Conservation (phyloP, 1,140 invertebrate species). For the Centruroides vittatus region DNA sequence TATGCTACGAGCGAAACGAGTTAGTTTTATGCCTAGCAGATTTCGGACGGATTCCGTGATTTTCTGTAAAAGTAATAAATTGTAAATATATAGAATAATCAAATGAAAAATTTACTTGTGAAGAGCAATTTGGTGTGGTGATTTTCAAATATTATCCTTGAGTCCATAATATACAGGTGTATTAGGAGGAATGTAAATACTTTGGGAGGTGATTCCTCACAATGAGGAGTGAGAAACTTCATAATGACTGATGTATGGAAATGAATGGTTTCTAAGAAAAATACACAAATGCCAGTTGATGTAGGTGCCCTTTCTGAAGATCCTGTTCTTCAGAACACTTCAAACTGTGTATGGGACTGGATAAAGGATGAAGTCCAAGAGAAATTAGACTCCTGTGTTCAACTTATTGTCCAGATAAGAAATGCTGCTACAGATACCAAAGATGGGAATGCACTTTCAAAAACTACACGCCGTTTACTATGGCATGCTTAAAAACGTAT, state of each 20-base stretch:
- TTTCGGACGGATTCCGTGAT: constrained; percentile 1
- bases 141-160: no score
- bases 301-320: no score
- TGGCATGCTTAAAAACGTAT: no score
- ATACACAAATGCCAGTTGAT: background rate
- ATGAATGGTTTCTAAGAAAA: background rate
- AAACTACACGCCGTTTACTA: no score
- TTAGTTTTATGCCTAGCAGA: background rate
- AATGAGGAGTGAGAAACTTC: background rate
- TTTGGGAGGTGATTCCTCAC: no score
- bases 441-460: no score
- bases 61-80: background rate
- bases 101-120: background rate
- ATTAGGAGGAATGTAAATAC: background rate
- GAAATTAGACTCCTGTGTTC: no score
- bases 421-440: no score
- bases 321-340: no score
- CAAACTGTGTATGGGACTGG: no score
- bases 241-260: background rate
- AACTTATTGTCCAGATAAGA: no score
- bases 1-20: background rate
- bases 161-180: background rate
- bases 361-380: no score
- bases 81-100: background rate
- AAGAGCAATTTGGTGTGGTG: background rate